These are phyloP conservation scores for Protobothrops mucrosquamatus DNA, from an alignment of 2,113 vertebrate species.

Conservation along the genomic window DNA sequence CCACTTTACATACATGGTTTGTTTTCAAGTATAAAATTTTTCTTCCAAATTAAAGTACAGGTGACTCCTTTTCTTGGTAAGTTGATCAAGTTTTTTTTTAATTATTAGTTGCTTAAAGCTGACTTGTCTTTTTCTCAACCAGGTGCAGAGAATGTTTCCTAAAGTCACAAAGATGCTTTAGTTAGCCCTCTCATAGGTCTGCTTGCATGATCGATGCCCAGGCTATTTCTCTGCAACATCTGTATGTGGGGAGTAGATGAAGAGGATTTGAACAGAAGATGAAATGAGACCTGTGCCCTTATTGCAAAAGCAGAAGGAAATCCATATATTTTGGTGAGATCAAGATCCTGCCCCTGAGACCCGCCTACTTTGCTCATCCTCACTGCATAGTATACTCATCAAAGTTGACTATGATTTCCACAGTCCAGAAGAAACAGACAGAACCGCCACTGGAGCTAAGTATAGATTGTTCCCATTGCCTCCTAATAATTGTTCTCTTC, in stretches of 20 bases:
- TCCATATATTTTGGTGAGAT: not conserved
- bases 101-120: rapidly evolving
- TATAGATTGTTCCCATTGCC: not conserved
- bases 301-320: not conserved
- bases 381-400: not conserved
- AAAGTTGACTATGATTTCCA: not conserved
- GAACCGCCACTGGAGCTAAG: not conserved
- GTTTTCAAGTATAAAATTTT: not conserved
- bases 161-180: rapidly evolving
- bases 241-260: too few species aligned
- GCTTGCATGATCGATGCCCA: not conserved
- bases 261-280: rapidly evolving
- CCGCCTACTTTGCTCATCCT: not conserved
- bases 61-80: not conserved
- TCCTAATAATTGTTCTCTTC: not conserved
- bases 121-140: rapidly evolving
- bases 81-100: rapidly evolving
- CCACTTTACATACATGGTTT: not conserved
- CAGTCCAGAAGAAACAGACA: not conserved
- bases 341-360: not conserved
- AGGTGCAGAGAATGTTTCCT: not conserved
- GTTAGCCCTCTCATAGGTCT: not conserved
- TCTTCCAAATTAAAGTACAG: not conserved
- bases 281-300: not conserved
- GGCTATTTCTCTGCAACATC: not conserved